phyloP scores from a whole-genome alignment of 2,797 vertebrate genomes.

The Sebastiscus albofasciatus region DNA sequence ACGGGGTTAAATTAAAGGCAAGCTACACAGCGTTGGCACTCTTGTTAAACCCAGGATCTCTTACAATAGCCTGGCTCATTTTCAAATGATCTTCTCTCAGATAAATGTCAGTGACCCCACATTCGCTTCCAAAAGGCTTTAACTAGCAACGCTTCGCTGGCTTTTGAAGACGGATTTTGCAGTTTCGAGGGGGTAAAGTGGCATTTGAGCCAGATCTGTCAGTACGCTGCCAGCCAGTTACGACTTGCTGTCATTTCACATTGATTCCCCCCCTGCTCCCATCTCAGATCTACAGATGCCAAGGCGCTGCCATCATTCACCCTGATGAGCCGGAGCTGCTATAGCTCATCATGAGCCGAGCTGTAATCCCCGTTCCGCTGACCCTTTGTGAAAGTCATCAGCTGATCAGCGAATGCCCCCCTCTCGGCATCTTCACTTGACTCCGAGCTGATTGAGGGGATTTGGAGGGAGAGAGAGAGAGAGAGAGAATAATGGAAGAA shows the following conservation, averaged over 20 bases:
- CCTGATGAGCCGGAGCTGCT: conserved; percentile 45
- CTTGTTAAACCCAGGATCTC: conserved; percentile 36
- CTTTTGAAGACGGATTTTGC: conserved; percentile 39
- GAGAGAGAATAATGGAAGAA: background rate
- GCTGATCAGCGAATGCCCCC: conserved; percentile 36
- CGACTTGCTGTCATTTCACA: conserved; percentile 27
- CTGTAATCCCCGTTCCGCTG: conserved; percentile 36
- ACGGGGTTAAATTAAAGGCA: conserved; percentile 65
- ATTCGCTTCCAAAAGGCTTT: conserved; percentile 49
- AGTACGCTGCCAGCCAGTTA: conserved; percentile 44
- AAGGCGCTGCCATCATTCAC: conserved; percentile 27
- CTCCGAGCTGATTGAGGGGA: conserved; percentile 22
- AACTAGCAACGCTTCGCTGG: conserved; percentile 47
- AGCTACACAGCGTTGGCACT: conserved; percentile 44
- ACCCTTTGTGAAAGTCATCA: conserved; percentile 36
- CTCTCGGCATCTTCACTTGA: conserved; percentile 22
- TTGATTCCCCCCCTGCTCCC: background rate
- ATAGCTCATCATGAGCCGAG: conserved; percentile 32
- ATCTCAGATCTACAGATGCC: conserved; percentile 24
- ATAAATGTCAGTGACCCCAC: conserved; percentile 58
- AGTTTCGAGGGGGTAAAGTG: conserved; percentile 48
- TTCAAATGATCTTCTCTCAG: conserved; percentile 47
- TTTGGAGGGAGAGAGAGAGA: conserved; percentile 12
- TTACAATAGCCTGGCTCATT: conserved; percentile 54
- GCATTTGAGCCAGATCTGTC: conserved; percentile 57